Conservation (phyloP, 1,140 invertebrate genomes). For the Aleiodes sp. region DNA sequence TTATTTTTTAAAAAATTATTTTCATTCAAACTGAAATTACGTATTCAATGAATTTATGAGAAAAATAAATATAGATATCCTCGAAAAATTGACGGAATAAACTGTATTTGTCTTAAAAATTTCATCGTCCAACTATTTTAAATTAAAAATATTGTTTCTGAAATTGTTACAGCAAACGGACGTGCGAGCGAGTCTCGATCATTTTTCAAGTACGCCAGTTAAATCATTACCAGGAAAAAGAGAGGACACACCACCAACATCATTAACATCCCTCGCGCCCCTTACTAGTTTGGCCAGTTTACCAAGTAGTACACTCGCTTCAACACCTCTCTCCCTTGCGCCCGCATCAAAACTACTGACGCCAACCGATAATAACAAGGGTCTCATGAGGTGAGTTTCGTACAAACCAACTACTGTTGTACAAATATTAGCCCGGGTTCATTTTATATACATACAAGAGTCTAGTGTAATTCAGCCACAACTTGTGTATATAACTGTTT, state of each 20-base stretch:
- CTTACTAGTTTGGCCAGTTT: slow-evolving; percentile 64
- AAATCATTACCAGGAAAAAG: slow-evolving; percentile 62
- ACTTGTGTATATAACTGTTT: background rate
- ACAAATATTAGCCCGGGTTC: background rate
- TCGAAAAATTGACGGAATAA: too few species aligned
- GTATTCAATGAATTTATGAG: too few species aligned
- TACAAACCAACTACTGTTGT: background rate
- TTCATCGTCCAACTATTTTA: background rate
- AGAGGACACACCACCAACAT: slow-evolving; percentile 63
- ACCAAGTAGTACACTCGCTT: slow-evolving; percentile 60
- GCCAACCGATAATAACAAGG: slow-evolving; percentile 56
- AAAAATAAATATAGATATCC: too few species aligned
- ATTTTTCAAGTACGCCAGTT: slow-evolving; percentile 62
- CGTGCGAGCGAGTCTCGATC: slow-evolving; percentile 62
- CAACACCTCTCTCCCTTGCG: slow-evolving; percentile 60
- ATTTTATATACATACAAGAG: background rate
- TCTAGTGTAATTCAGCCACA: background rate
- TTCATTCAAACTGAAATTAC: too few species aligned
- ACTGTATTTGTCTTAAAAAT: slow-evolving; percentile 14
- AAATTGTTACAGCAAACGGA: slow-evolving; percentile 61
- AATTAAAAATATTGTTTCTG: slow-evolving; percentile 24
- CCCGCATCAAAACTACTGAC: slow-evolving; percentile 62
- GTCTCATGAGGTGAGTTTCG: slow-evolving; percentile 60
- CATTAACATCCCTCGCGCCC: slow-evolving; percentile 61
- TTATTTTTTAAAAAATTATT: too few species aligned